phyloP scores from a whole-genome alignment of 2,113 vertebrate species.

The Macrotis lagotis region DNA sequence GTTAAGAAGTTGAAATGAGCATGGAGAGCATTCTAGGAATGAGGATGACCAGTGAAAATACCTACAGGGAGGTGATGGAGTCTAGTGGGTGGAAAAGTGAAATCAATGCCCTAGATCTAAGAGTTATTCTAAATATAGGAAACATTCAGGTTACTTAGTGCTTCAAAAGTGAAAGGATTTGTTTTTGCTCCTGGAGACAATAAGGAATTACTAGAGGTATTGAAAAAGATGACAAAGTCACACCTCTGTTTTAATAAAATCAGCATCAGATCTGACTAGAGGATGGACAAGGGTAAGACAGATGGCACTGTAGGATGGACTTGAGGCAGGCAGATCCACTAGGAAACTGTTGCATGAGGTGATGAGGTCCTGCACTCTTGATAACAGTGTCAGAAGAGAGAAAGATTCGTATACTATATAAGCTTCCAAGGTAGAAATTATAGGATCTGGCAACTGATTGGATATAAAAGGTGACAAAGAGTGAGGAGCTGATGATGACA shows the following conservation, averaged over 20 bases:
- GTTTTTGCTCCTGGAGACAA: neutral
- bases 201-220: neutral
- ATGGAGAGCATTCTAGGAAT: too few relatives aligned
- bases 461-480: neutral
- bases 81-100: too few relatives aligned
- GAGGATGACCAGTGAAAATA: too few relatives aligned
- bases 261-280: neutral
- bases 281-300: neutral
- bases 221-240: neutral
- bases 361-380: neutral
- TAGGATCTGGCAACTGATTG: neutral
- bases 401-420: neutral
- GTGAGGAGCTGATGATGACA: neutral
- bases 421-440: neutral
- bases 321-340: too few relatives aligned
- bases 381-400: neutral
- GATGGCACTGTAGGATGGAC: neutral
- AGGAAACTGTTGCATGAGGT: accelerated
- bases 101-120: too few relatives aligned
- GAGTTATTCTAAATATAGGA: too few relatives aligned
- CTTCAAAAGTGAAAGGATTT: neutral
- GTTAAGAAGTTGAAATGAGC: too few relatives aligned
- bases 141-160: too few relatives aligned
- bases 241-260: neutral
- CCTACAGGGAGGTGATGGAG: too few relatives aligned